Evolutionary conservation across 2,113 vertebrate species (phyloP).

Genomic region (Notothenia coriiceps): DNA sequence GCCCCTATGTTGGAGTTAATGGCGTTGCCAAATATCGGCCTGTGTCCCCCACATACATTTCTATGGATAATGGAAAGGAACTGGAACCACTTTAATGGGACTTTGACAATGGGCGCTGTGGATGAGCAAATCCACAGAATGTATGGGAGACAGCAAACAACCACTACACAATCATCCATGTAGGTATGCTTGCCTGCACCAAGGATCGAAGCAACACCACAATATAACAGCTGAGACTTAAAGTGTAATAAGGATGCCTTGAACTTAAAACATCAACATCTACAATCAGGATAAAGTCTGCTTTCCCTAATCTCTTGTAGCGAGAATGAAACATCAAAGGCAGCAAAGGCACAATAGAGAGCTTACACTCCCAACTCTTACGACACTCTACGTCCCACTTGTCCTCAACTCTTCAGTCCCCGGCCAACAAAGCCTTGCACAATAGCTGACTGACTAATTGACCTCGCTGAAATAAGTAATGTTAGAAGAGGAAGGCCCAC

Average conservation of each 20-base stretch:
- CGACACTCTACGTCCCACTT: conserved; percentile 39
- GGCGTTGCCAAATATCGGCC: neutral
- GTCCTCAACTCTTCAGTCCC: conserved; percentile 24
- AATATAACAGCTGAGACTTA: conserved; percentile 7
- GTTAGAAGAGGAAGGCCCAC: conserved; percentile 45
- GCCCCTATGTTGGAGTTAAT: conserved; percentile 15
- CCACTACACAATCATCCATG: conserved; percentile 11
- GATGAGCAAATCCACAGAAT: conserved; percentile 21
- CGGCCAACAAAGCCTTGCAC: conserved; percentile 30
- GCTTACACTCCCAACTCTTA: conserved; percentile 22
- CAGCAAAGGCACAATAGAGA: conserved; percentile 35
- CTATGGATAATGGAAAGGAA: conserved; percentile 14
- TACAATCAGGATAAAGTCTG: neutral
- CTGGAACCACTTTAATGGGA: conserved; percentile 14
- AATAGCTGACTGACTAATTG: conserved; percentile 73
- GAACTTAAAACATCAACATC: conserved; percentile 8
- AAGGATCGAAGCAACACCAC: conserved; percentile 4
- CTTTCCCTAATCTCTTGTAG: conserved; percentile 24
- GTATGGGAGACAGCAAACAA: neutral
- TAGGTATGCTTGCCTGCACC: conserved; percentile 22
- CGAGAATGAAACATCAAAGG: conserved; percentile 31
- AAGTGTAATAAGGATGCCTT: neutral
- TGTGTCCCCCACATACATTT: conserved; percentile 12
- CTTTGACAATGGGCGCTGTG: neutral
- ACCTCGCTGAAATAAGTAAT: conserved; percentile 70